Evolutionary conservation across 2,888 invertebrate species (phyloP), one percentile per base, ranked within the genome.

Genomic region (Azorinus chamasolen): DNA sequence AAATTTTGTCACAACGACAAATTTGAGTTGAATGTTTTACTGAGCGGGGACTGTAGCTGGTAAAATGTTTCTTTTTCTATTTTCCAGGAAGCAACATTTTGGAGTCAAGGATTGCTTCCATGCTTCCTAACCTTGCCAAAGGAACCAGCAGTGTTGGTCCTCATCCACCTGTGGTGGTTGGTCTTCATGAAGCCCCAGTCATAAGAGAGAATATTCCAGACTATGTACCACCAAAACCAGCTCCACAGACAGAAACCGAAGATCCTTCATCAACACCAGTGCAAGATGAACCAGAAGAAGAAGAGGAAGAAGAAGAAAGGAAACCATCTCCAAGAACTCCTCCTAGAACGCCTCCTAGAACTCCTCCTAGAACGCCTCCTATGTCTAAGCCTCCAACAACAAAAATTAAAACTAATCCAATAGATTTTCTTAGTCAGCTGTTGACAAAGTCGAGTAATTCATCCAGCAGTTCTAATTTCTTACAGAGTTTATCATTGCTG

Each of bases 391-490:
- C 71, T 18, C 32, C 43, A 27, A 46, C 66, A 46, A 65, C 81
- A n/a, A 74, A 74, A 57, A 51, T 78, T 12, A 81, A 81, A 54
- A 74, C 77, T 46, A 90, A 90, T 63, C 89, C 90, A 8, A 90
- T 90, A 27, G 90, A 90, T 71, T 89, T 90, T 72, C 79, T 90
- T 14, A 89, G 88, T 45, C 86, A 89, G 75, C 78, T 90, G 37
- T 79, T 90, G 22, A 83, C 87, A 32, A 88, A 90, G 71, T 84
- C 89, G 10, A 86, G 85, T 37, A 89, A 86, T 69, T 70, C 82
- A 12, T 83, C 86, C 1, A 77, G 76, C 20, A 87, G 86, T 59
- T 81, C 87, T 14, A 86, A 84, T 51, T 89, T 90, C 61, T 69
- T 90, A 24, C 88, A 90, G 55, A 90, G 86, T 62, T 77, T 90